A percentile compares a stretch with the other conserved stretches of the same genome.
Conservation (phyloP, 2,797 vertebrate genomes). For the Cryptoprocta ferox region DNA sequence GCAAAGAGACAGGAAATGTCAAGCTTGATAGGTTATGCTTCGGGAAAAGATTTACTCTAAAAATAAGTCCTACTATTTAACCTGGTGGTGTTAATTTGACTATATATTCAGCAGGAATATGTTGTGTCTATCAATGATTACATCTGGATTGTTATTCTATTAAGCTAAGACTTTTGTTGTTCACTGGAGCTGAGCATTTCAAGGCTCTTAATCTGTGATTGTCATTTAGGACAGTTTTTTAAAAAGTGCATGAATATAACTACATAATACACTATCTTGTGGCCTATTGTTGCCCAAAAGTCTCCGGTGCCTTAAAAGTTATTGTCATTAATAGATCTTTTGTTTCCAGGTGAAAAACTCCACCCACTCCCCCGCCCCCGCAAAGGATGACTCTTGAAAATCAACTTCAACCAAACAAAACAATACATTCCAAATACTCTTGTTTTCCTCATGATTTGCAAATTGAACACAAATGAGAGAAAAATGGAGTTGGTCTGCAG, state of each 20-base stretch:
- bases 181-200: background rate
- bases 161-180: background rate
- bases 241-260: background rate
- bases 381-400: background rate
- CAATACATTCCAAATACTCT: background rate
- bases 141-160: background rate
- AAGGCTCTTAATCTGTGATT: background rate
- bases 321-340: background rate
- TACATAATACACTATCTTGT: background rate
- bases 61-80: slow-evolving; percentile 34
- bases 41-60: slow-evolving; percentile 14
- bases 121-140: background rate
- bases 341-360: background rate
- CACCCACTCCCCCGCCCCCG: too few species aligned
- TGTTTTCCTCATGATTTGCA: background rate
- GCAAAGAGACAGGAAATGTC: slow-evolving; percentile 49
- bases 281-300: background rate
- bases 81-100: slow-evolving; percentile 33
- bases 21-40: background rate
- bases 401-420: background rate
- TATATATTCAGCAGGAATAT: slow-evolving; percentile 17
- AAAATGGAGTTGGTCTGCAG: background rate
- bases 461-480: background rate
- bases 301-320: background rate
- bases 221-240: background rate